A percentile compares a stretch with the other conserved stretches of the same genome.
Evolutionary conservation across 2,888 invertebrate genomes (phyloP).

Genomic region (Ophioninae sp.): DNA sequence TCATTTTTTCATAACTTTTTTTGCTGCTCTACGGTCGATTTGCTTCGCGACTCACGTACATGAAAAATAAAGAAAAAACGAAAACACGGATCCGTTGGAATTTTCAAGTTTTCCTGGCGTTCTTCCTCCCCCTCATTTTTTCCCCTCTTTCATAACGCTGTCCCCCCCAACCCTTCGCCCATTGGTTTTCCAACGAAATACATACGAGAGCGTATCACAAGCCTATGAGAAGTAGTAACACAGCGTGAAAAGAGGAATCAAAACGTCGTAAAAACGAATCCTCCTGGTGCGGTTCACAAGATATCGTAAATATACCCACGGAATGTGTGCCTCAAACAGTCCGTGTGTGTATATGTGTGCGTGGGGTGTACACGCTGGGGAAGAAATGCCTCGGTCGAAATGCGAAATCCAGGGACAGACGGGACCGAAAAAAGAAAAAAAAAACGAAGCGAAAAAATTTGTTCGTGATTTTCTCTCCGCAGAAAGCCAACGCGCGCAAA

Average conservation of each 20-base stretch:
- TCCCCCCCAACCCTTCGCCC: too few species aligned
- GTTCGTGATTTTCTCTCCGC: slow-evolving; percentile 49
- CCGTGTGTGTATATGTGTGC: too few species aligned
- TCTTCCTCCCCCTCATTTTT: not conserved
- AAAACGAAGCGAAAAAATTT: slow-evolving; percentile 46
- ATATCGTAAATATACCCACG: slow-evolving; percentile 55
- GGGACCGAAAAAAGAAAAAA: too few species aligned
- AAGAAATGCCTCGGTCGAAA: slow-evolving; percentile 29
- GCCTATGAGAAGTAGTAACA: slow-evolving; percentile 31
- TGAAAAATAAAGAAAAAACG: too few species aligned
- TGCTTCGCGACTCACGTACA: slow-evolving; percentile 51
- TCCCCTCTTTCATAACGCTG: too few species aligned
- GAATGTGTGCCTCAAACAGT: slow-evolving; percentile 49
- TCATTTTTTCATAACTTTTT: not conserved
- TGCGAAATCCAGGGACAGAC: slow-evolving; percentile 29
- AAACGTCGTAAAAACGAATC: slow-evolving; percentile 60
- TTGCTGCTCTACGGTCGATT: slow-evolving; percentile 12
- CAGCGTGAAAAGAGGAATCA: slow-evolving; percentile 55
- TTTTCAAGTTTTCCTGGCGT: not conserved
- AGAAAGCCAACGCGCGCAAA: slow-evolving; percentile 33
- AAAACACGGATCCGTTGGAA: slow-evolving; percentile 17
- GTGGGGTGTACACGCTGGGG: slow-evolving; percentile 5
- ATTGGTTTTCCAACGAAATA: not conserved
- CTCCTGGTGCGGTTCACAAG: slow-evolving; percentile 47
- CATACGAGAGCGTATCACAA: slow-evolving; percentile 11